Conservation (phyloP, 1,140 invertebrate species). For the Dendrolimus kikuchii region DNA sequence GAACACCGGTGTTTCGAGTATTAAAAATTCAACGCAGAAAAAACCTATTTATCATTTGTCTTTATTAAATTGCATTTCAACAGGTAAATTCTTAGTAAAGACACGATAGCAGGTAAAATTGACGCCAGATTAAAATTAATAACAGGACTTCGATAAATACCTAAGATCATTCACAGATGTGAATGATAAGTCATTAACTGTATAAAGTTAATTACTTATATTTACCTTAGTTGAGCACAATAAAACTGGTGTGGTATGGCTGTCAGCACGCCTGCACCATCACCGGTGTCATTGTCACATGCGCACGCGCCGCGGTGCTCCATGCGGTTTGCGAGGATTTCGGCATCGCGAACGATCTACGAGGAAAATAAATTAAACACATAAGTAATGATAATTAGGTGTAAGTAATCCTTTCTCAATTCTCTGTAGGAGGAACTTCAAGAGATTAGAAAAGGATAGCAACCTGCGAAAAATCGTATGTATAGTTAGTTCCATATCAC, state of each 20-base stretch:
- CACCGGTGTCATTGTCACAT: slow-evolving; percentile 99
- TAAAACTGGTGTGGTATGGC: slow-evolving; percentile 97
- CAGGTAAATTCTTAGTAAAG: too few species aligned
- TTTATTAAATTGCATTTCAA: too few species aligned
- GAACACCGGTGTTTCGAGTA: too few species aligned
- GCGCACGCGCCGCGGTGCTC: slow-evolving; percentile 98
- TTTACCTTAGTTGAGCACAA: slow-evolving; percentile 78
- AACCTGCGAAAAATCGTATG: too few species aligned
- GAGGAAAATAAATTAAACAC: background rate
- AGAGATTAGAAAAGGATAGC: too few species aligned
- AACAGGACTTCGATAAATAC: too few species aligned
- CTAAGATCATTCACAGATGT: background rate
- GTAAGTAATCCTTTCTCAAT: background rate
- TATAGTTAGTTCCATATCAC: too few species aligned
- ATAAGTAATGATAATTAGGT: background rate
- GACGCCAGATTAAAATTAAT: too few species aligned
- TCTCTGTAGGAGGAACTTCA: too few species aligned
- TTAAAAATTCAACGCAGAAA: too few species aligned
- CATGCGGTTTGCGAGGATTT: slow-evolving; percentile 95
- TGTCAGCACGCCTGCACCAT: slow-evolving; percentile 96
- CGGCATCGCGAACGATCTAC: slow-evolving; percentile 95
- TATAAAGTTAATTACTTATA: background rate
- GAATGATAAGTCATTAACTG: background rate
- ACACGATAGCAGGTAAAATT: too few species aligned
- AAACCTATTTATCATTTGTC: too few species aligned